Base-by-base conservation (phyloP, 2,888 invertebrate genomes). In the Electrophaes corylata region DNA sequence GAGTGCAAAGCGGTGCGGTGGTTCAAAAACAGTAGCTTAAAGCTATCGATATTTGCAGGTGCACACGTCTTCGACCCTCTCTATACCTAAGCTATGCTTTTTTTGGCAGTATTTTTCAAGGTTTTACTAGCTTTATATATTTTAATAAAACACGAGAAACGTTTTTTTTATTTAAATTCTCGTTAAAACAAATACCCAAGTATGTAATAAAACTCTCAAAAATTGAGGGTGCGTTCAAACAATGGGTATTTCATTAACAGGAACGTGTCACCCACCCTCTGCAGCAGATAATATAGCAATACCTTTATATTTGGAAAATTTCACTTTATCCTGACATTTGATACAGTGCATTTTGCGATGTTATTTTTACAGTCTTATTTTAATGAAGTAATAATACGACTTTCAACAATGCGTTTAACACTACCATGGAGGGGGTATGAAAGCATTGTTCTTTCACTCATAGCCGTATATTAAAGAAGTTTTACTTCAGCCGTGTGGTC, bases 181-280 rank as follows among this genome's bases (percentile, higher is more conserved):
- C 12, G 2, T 19, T 31, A 3, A 12, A 31, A 3, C n/a, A 29
- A 40, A 49, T 29, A 49, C 20, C 29, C 26, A 18, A 40, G 29
- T 31, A 49, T 39, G 48, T 48, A 16, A 23, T 49, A 40, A 19
- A 49, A 4, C 39, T 33, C 51, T 58, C 51, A 55, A 62, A 59
- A 40, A 52, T 31, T 47, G n/a, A 45, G 59, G 62, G 57, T 48
- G 51, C 46, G 50, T 51, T 55, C 48, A 59, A 62, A 63, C 62
- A 62, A 62, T 60, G 50, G 49, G 33, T 55, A 58, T 56, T 57
- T 56, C 46, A 55, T 53, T 55, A 62, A 52, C 43, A 50, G 45
- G 41, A 35, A 49, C 47, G 49, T 52, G 47, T 47, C 47, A 49
- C 41, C 39, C 29, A 16, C 43, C 20, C 26, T 40, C 31, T 29